Percentiles rank a stretch among this genome's conserved stretches.
These are phyloP conservation scores for Alosa alosa DNA, from an alignment of 2,113 vertebrate genomes.

Conservation along the genomic window DNA sequence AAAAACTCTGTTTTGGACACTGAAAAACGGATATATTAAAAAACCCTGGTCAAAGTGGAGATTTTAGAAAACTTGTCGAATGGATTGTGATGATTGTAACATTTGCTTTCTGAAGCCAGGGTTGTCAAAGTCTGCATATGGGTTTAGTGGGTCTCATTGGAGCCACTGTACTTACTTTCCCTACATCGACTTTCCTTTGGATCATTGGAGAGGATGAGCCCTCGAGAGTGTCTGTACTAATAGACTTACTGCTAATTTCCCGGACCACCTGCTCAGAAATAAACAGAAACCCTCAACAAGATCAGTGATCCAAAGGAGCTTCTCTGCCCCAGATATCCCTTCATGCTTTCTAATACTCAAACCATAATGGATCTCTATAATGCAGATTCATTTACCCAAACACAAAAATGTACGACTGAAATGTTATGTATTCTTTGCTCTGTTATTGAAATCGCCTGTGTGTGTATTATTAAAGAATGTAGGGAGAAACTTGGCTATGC, in stretches of 20 bases:
- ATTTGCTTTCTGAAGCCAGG: no score
- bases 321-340: not conserved
- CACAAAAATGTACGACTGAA: not conserved
- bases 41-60: no score
- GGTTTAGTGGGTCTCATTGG: not conserved
- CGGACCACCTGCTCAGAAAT: conserved; percentile 79
- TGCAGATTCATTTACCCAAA: not conserved
- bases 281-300: not conserved
- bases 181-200: conserved; percentile 83
- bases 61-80: no score
- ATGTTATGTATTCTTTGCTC: not conserved
- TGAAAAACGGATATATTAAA: no score
- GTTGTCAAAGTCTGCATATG: no score
- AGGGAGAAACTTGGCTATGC: not conserved
- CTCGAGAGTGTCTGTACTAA: conserved; percentile 63
- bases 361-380: not conserved
- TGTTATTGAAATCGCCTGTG: not conserved
- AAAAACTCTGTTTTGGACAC: no score
- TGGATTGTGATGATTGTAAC: no score
- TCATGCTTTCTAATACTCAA: not conserved
- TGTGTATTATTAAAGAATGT: not conserved
- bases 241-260: conserved; percentile 75
- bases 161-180: conserved; percentile 77
- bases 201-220: conserved; percentile 81
- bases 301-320: not conserved